These are phyloP conservation scores for Hylia prasina DNA, from an alignment of 2,113 vertebrate species.

Conservation along the genomic window DNA sequence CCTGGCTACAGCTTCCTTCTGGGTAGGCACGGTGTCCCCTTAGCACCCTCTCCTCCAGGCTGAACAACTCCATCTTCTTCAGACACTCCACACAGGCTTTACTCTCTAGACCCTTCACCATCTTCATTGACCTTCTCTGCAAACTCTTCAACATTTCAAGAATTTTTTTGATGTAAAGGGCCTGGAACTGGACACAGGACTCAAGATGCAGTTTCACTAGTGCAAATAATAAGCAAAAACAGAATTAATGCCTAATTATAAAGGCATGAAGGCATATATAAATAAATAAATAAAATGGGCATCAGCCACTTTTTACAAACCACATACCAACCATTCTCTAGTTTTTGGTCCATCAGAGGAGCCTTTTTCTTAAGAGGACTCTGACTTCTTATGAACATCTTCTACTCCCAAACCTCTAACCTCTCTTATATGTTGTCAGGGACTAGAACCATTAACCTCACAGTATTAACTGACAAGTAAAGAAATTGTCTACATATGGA, in stretches of 20 bases:
- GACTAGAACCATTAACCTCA: neutral
- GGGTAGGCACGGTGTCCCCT: neutral
- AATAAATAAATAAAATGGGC: neutral
- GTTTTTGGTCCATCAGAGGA: neutral
- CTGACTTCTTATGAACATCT: neutral
- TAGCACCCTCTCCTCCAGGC: neutral
- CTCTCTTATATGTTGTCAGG: fast-evolving
- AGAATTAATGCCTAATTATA: neutral
- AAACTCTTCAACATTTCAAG: neutral
- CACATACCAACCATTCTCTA: neutral
- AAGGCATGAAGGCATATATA: neutral
- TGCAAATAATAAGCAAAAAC: neutral
- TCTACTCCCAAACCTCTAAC: neutral
- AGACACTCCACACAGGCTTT: neutral
- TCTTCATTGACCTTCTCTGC: neutral
- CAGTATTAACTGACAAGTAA: neutral
- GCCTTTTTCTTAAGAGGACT: no score
- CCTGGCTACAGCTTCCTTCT: neutral
- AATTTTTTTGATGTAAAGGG: neutral
- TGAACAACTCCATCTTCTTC: neutral
- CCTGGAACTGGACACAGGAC: neutral
- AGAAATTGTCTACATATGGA: neutral
- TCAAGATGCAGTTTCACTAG: neutral
- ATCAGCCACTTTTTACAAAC: neutral
- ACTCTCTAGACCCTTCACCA: no score